Conservation (phyloP, 2,888 invertebrate genomes). For the Parnassius mnemosyne region DNA sequence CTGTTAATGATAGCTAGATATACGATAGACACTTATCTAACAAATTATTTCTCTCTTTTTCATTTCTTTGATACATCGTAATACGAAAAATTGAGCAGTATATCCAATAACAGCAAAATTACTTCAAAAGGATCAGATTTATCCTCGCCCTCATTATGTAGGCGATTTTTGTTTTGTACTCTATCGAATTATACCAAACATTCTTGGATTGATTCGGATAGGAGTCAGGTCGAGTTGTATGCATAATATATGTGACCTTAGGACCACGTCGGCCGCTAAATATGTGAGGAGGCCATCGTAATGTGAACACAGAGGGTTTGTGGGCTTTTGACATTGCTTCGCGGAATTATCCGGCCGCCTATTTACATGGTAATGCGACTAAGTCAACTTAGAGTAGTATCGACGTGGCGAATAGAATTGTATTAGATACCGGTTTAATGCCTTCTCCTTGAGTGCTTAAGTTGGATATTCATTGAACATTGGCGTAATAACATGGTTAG, state of each 20-base stretch:
- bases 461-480: constrained; percentile 1
- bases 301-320: constrained; percentile 30
- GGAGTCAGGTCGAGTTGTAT: constrained; percentile 54
- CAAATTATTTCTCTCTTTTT: not conserved
- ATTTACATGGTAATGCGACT: constrained; percentile 51
- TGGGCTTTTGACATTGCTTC: constrained; percentile 42
- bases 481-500: not conserved
- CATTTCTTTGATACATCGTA: too few species aligned
- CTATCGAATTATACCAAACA: constrained; percentile 50
- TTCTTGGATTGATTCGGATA: constrained; percentile 63
- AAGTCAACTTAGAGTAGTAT: constrained; percentile 28
- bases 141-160: constrained; percentile 45
- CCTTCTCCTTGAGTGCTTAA: not conserved
- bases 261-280: constrained; percentile 45
- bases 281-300: constrained; percentile 40
- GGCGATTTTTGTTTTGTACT: constrained; percentile 48
- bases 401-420: constrained; percentile 1
- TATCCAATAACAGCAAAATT: constrained; percentile 1
- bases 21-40: not conserved
- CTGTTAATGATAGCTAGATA: not conserved
- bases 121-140: constrained; percentile 32
- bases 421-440: constrained; percentile 9
- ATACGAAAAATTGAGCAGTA: too few species aligned
- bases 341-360: constrained; percentile 46
- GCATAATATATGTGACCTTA: constrained; percentile 68